These are phyloP conservation scores for Cyanoderma ruficeps DNA, from an alignment of 2,113 vertebrate species.

Conservation along the genomic window DNA sequence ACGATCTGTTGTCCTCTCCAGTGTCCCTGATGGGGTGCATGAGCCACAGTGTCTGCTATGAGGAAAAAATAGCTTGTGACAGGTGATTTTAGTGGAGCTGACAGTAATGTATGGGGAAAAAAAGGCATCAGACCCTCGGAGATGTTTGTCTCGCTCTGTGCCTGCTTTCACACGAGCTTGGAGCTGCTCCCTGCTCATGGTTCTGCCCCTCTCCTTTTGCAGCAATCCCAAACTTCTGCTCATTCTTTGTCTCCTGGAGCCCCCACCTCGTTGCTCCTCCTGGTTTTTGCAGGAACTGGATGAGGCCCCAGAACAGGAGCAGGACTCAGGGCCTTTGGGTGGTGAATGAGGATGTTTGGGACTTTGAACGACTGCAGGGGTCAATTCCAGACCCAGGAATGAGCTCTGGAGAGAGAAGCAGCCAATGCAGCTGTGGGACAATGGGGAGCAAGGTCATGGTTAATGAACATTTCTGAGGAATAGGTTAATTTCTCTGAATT, in stretches of 20 bases:
- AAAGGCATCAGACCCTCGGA: neutral
- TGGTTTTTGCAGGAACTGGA: neutral
- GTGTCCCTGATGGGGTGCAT: neutral
- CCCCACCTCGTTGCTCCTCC: neutral
- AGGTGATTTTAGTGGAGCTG: neutral
- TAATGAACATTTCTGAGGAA: neutral
- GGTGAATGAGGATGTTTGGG: rapidly evolving
- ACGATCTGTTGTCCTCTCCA: neutral
- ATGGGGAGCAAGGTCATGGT: neutral
- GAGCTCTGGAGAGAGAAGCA: neutral
- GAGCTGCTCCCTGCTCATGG: neutral
- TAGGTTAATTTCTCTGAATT: neutral
- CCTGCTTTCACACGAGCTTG: too few species aligned
- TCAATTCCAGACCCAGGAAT: neutral
- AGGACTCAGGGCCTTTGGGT: neutral
- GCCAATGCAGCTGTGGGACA: neutral
- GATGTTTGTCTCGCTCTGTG: neutral
- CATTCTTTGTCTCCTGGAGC: neutral
- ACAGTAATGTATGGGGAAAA: neutral
- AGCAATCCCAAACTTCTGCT: neutral
- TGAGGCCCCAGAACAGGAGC: neutral
- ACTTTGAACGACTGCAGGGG: neutral
- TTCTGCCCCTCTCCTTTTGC: neutral
- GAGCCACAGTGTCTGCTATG: neutral
- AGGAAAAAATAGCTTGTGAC: neutral